These are phyloP conservation scores for Thyatira batis DNA, from an alignment of 2,888 invertebrate genomes.

Conservation along the genomic window DNA sequence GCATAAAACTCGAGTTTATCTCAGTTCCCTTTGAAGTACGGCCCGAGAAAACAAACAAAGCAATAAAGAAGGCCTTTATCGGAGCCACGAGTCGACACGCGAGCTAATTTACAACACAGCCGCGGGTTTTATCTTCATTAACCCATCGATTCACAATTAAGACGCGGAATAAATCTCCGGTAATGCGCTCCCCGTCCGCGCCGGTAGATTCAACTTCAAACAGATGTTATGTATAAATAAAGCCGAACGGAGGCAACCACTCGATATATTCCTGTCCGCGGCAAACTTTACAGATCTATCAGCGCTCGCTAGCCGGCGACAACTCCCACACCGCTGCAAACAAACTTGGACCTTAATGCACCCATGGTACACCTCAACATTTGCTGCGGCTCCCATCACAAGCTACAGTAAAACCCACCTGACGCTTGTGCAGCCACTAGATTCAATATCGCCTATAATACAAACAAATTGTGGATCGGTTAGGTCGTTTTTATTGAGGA, in stretches of 20 bases:
- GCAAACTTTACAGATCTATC: slow-evolving; percentile 82
- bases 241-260: slow-evolving; percentile 81
- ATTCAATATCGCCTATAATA: slow-evolving; percentile 48
- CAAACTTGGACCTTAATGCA: slow-evolving; percentile 57
- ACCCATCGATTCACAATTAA: slow-evolving; percentile 83
- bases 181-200: slow-evolving; percentile 80
- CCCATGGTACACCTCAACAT: slow-evolving; percentile 13
- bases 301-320: slow-evolving; percentile 57
- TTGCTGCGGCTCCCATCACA: slow-evolving; percentile 17
- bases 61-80: slow-evolving; percentile 82
- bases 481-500: slow-evolving; percentile 51
- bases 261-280: slow-evolving; percentile 82
- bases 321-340: slow-evolving; percentile 43
- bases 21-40: slow-evolving; percentile 78
- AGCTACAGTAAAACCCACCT: slow-evolving; percentile 1
- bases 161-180: slow-evolving; percentile 81
- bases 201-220: slow-evolving; percentile 81
- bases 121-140: slow-evolving; percentile 83
- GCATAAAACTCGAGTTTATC: slow-evolving; percentile 79
- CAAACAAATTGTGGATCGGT: slow-evolving; percentile 31
- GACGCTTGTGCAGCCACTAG: slow-evolving; percentile 13
- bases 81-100: slow-evolving; percentile 81
- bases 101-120: slow-evolving; percentile 82
- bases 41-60: slow-evolving; percentile 81
- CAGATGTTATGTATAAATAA: slow-evolving; percentile 83